Base-by-base conservation (phyloP, 2,797 vertebrate species). In the Podarcis siculus region DNA sequence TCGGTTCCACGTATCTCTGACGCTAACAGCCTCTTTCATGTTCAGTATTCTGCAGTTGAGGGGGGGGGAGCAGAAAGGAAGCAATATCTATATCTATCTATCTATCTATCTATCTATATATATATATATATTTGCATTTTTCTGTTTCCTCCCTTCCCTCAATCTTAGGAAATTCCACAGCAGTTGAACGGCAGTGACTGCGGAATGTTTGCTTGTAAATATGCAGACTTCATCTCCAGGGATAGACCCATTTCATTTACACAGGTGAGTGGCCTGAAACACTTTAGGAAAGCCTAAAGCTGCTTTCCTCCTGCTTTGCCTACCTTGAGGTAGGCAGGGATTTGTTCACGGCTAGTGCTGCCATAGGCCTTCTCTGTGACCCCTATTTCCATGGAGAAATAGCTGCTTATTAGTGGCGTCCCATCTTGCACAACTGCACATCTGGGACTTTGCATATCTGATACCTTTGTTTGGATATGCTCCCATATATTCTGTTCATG, bases 121-220 rank as follows among this genome's bases (percentile, higher is more conserved):
- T 45, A 85, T 73, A 13, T 17, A 23, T 35, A n/a, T 69, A 21
- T 64, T 21, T 84, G 5, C 1, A 67, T n/a, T 13, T 64, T 58
- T 75, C 30, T 76, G 45, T 64, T 79, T 72, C 73, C 35, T 0
- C 77, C 45, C 37, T 64, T 55, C 82, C 77, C 19, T 87, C 89
- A 73, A 75, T 83, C 10, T 91, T 95, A 99, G 99, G 98, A 99
- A 91, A 98, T 99, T 94, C 98, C 99, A 85, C 98, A 99, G 86
- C 98, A 99, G 92, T 93, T 79, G 85, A 99, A 99, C 82, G 97
- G 98, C 75, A 99, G 97, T 21, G 98, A 99, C 95, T 99, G 99
- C 71, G 98, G 98, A 32, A 98, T 99, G 90, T 99, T 99, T 96
- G 92, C 96, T 89, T 99, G 98, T 98, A 98, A 98, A 98, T 99